These are phyloP conservation scores for Bombus vancouverensis DNA, from an alignment of 1,140 invertebrate genomes.

Conservation along the genomic window DNA sequence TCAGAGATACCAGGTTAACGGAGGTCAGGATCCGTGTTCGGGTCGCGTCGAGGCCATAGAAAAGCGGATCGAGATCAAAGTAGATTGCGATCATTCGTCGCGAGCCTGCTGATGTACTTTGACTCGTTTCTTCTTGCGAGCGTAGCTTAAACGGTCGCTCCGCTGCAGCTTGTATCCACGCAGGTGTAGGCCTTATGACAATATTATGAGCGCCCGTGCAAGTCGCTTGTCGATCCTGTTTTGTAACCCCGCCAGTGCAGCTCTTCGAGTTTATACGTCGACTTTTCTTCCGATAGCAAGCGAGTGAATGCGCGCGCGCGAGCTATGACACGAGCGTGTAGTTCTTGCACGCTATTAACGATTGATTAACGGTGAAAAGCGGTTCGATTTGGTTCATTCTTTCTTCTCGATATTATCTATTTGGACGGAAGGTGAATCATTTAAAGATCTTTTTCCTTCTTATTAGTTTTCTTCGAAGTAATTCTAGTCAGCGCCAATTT, in stretches of 20 bases:
- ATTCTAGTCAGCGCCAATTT: neutral
- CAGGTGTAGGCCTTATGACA: conserved; percentile 72
- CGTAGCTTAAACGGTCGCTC: conserved; percentile 30
- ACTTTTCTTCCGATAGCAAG: conserved; percentile 15
- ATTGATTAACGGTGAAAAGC: neutral
- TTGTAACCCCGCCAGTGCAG: conserved; percentile 60
- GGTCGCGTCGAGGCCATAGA: conserved; percentile 52
- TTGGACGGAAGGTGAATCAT: neutral
- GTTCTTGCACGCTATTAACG: neutral
- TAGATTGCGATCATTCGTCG: conserved; percentile 59
- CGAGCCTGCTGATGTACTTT: conserved; percentile 33
- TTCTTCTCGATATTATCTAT: neutral
- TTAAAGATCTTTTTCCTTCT: no score
- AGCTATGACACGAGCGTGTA: neutral
- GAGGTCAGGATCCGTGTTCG: conserved; percentile 72
- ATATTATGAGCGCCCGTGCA: conserved; percentile 74
- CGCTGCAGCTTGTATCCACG: conserved; percentile 24
- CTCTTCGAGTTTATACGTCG: conserved; percentile 25
- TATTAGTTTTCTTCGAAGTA: neutral
- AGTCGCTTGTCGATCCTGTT: conserved; percentile 64
- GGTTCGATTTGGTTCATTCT: neutral
- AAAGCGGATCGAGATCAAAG: conserved; percentile 70
- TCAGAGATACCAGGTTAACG: conserved; percentile 70
- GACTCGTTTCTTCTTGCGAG: conserved; percentile 47
- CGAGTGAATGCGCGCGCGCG: neutral